Evolutionary conservation across 2,888 invertebrate genomes (phyloP).

Genomic region (Pasiphila rectangulata): DNA sequence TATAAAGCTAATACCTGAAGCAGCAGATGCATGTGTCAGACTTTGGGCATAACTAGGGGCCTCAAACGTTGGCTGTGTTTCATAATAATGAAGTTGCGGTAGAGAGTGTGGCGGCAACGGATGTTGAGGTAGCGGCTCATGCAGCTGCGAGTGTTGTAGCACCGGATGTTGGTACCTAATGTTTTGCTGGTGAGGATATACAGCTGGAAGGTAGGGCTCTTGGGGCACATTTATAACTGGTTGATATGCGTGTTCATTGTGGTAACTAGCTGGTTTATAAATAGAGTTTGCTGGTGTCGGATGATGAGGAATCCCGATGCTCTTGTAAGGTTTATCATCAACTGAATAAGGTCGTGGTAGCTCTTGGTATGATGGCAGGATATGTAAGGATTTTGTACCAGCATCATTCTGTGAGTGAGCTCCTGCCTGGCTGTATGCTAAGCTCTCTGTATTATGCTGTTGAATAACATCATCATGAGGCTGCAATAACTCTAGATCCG

Average conservation of each 20-base stretch:
- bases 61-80: not conserved
- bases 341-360: conserved; percentile 1
- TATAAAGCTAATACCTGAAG: conserved; percentile 4
- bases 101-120: too few relatives aligned
- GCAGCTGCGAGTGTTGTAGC: not conserved
- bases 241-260: conserved; percentile 5
- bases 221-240: not conserved
- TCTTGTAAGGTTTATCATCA: conserved; percentile 5
- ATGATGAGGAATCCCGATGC: not conserved
- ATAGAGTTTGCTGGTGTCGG: conserved; percentile 2
- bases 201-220: not conserved
- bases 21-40: not conserved
- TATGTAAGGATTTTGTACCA: not conserved
- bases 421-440: not conserved
- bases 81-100: not conserved
- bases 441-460: not conserved
- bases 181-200: conserved; percentile 1
- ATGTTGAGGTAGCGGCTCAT: too few relatives aligned
- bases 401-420: too few relatives aligned
- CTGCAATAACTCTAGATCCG: too few relatives aligned
- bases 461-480: too few relatives aligned
- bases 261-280: conserved; percentile 4
- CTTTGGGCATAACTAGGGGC: not conserved
- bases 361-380: conserved; percentile 4
- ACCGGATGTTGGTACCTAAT: not conserved